Conservation (phyloP, 2,888 invertebrate species). For the Watsonalla binaria region DNA sequence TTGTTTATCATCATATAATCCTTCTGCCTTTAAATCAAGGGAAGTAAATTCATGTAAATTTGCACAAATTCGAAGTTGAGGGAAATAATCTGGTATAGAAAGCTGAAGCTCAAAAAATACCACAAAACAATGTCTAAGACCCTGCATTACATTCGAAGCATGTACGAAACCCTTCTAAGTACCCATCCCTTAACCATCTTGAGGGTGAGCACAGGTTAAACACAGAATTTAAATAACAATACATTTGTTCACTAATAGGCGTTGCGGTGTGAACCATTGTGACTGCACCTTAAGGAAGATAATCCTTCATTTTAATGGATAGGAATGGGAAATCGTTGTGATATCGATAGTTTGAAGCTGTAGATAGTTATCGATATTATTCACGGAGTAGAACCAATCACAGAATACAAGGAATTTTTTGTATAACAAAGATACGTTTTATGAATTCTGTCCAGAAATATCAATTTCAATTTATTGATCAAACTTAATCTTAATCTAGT, state of each 20-base stretch:
- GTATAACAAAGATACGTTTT: no score
- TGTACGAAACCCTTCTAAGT: constrained; percentile 22
- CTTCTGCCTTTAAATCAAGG: no score
- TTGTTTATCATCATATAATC: no score
- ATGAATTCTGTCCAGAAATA: no score
- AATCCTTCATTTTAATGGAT: constrained; percentile 57
- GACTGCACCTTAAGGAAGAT: constrained; percentile 41
- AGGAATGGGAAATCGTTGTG: constrained; percentile 20
- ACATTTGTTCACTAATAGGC: constrained; percentile 60
- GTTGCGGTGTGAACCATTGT: constrained; percentile 71
- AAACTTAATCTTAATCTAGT: no score
- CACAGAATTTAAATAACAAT: constrained; percentile 71
- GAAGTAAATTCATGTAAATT: no score
- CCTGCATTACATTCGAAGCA: constrained; percentile 35
- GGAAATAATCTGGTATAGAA: no score
- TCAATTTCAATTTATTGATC: no score
- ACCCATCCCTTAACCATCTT: constrained; percentile 7
- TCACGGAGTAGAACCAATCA: constrained; percentile 6
- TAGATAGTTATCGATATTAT: constrained; percentile 24
- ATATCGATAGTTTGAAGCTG: constrained; percentile 6
- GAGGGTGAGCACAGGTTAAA: constrained; percentile 61
- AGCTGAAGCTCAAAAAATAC: not conserved
- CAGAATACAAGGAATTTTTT: no score
- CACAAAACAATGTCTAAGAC: constrained; percentile 29
- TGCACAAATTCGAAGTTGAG: no score